Conservation (phyloP, 2,113 vertebrate genomes). For the Tricholaema leucomelas region DNA sequence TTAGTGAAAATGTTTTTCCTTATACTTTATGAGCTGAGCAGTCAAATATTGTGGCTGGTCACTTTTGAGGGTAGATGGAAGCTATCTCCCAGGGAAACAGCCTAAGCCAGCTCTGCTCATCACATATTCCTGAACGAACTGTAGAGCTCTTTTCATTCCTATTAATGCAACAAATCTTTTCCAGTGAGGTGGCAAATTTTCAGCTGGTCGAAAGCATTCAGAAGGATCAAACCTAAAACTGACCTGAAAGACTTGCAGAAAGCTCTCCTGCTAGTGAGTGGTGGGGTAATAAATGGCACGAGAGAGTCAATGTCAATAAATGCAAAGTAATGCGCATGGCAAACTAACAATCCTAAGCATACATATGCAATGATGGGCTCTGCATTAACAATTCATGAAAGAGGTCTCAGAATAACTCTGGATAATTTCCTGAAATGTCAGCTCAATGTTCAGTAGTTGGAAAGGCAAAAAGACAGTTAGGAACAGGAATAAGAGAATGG, state of each 20-base stretch:
- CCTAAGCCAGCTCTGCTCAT: not conserved
- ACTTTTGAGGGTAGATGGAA: not conserved
- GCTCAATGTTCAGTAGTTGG: conserved; percentile 24
- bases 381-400: conserved; percentile 71
- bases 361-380: conserved; percentile 66
- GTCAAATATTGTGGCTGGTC: not conserved
- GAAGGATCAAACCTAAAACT: conserved; percentile 20
- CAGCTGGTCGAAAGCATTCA: not conserved
- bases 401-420: conserved; percentile 67
- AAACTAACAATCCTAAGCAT: conserved; percentile 64
- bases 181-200: not conserved
- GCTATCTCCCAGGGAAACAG: not conserved
- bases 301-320: conserved; percentile 71
- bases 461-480: conserved; percentile 29
- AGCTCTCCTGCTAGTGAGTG: not conserved
- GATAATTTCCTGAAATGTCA: conserved; percentile 71
- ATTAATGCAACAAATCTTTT: not conserved
- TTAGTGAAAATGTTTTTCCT: too few species aligned
- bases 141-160: not conserved
- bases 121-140: not conserved
- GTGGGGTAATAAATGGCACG: conserved; percentile 16
- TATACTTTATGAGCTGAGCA: not conserved
- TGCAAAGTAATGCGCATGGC: conserved; percentile 69
- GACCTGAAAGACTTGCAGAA: conserved; percentile 12
- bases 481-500: not conserved